phyloP scores from a whole-genome alignment of 2,113 vertebrate species.

The Ameiurus melas region DNA sequence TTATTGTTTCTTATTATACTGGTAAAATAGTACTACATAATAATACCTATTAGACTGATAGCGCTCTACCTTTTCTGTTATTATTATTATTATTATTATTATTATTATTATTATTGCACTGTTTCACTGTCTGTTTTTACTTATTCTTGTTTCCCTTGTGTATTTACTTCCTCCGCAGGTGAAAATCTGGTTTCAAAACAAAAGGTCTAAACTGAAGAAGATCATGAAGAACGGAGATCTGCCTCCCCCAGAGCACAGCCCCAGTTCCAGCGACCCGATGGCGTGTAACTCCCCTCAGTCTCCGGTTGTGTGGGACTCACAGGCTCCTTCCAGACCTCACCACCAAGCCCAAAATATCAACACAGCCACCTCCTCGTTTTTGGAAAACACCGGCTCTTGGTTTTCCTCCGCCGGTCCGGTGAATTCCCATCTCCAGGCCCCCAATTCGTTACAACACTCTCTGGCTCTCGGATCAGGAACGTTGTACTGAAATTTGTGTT shows the following conservation, averaged over 20 bases:
- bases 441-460: slow-evolving; percentile 92
- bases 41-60: neutral
- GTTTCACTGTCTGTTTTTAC: neutral
- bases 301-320: slow-evolving; percentile 98
- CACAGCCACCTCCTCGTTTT: slow-evolving; percentile 86
- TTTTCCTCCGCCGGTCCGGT: slow-evolving; percentile 83
- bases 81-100: neutral
- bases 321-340: slow-evolving; percentile 83
- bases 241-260: slow-evolving; percentile 95
- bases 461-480: slow-evolving; percentile 95
- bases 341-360: slow-evolving; percentile 86
- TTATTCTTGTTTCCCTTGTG: neutral
- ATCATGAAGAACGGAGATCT: slow-evolving; percentile 99
- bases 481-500: slow-evolving; percentile 84
- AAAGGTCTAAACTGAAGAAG: slow-evolving; percentile 99
- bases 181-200: slow-evolving; percentile 99
- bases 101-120: neutral
- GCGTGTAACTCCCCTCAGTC: slow-evolving; percentile 98
- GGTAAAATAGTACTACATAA: neutral
- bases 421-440: slow-evolving; percentile 87
- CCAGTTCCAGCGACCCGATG: slow-evolving; percentile 99
- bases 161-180: slow-evolving; percentile 72
- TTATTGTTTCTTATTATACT: neutral
- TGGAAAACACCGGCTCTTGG: slow-evolving; percentile 91
- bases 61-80: neutral